A percentile compares a stretch with the other conserved stretches of the same genome.
phyloP scores from a whole-genome alignment of 2,113 vertebrate species.

The Scomber colias region DNA sequence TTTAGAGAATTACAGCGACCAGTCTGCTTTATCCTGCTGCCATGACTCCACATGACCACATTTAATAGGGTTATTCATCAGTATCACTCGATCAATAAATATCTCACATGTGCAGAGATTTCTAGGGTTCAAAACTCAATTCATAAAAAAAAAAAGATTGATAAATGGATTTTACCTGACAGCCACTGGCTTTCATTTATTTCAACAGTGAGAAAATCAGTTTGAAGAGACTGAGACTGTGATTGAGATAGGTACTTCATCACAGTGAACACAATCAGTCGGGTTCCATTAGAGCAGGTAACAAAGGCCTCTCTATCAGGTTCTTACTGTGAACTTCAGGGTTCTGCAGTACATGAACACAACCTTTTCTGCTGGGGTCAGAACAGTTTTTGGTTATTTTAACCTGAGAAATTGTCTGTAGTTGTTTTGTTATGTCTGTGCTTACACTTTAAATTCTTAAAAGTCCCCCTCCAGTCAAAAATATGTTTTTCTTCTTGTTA shows the following conservation, averaged over 20 bases:
- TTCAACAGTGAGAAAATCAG: constrained; percentile 30
- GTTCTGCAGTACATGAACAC: not conserved
- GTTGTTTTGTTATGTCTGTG: too few relatives aligned
- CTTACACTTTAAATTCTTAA: too few relatives aligned
- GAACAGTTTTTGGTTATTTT: not conserved
- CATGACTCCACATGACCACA: constrained; percentile 19
- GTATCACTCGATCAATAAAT: constrained; percentile 17
- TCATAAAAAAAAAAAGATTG: not conserved
- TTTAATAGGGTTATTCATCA: constrained; percentile 40
- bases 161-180: constrained; percentile 28
- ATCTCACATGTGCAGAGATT: constrained; percentile 39
- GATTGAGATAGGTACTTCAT: constrained; percentile 46
- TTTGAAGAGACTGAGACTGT: constrained; percentile 12
- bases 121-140: constrained; percentile 21
- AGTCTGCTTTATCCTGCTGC: not conserved
- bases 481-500: too few relatives aligned
- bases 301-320: not conserved
- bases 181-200: constrained; percentile 47
- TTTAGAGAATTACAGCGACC: not conserved
- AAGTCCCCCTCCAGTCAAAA: too few relatives aligned
- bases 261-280: constrained; percentile 7
- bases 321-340: not conserved
- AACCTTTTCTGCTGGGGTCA: not conserved
- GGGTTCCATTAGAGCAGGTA: not conserved
- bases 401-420: too few relatives aligned